These are phyloP conservation scores for Botia almorhae DNA, from an alignment of 2,797 vertebrate genomes.

Conservation along the genomic window DNA sequence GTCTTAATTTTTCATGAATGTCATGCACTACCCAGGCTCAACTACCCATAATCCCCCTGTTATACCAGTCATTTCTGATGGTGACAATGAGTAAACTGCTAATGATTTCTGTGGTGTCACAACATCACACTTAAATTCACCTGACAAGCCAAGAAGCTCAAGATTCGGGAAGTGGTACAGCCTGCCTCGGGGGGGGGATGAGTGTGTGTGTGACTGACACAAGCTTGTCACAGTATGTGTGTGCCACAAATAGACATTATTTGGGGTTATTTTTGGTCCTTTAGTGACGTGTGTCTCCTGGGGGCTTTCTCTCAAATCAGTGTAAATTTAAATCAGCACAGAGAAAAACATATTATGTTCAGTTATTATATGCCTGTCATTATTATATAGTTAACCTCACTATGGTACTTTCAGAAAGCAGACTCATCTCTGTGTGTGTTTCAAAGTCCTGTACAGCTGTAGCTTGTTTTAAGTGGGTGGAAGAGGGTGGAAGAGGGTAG, in stretches of 20 bases:
- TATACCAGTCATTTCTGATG: slow-evolving; percentile 10
- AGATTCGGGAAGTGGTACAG: slow-evolving; percentile 11
- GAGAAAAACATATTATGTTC: not conserved
- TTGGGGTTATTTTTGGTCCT: slow-evolving; percentile 9
- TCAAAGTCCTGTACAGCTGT: too few relatives aligned
- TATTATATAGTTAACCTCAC: not conserved
- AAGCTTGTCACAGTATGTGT: slow-evolving; percentile 11
- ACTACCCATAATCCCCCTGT: slow-evolving; percentile 28
- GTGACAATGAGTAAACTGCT: slow-evolving; percentile 15
- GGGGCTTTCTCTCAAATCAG: slow-evolving; percentile 14
- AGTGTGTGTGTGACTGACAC: slow-evolving; percentile 7
- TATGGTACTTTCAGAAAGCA: not conserved
- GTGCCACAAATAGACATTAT: slow-evolving; percentile 23
- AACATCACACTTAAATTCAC: slow-evolving; percentile 38
- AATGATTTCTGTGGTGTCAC: slow-evolving; percentile 32
- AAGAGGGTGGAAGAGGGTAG: not conserved
- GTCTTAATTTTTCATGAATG: not conserved
- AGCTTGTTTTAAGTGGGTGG: not conserved
- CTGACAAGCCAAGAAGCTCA: slow-evolving; percentile 10
- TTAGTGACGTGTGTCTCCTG: not conserved
- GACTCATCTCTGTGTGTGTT: not conserved
- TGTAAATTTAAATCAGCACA: slow-evolving; percentile 32
- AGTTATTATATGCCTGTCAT: not conserved
- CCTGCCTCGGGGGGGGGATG: slow-evolving; percentile 12
- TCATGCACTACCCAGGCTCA: not conserved